phyloP scores from a whole-genome alignment of 2,797 vertebrate species.

The Alfaro cultratus region DNA sequence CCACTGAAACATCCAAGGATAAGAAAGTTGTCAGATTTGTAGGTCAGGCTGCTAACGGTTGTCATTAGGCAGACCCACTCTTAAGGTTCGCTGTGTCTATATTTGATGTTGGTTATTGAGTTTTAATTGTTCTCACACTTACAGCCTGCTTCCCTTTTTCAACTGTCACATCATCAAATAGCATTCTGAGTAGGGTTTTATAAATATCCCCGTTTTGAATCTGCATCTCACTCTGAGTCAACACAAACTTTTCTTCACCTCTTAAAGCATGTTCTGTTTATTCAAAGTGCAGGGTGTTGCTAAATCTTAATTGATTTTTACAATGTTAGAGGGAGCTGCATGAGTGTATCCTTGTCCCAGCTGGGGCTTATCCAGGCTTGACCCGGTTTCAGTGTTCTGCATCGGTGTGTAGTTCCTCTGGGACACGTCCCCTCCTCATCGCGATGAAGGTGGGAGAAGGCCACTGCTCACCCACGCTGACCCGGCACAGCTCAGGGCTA shows the following conservation, averaged over 20 bases:
- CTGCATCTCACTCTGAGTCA: constrained; percentile 18
- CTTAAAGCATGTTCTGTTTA: constrained; percentile 7
- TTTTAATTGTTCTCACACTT: constrained; percentile 8
- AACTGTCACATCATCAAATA: constrained; percentile 7
- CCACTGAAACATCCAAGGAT: constrained; percentile 74
- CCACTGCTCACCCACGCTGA: constrained; percentile 54
- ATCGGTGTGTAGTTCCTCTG: constrained; percentile 66
- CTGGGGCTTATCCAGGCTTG: constrained; percentile 76
- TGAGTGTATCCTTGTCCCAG: constrained; percentile 72
- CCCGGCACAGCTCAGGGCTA: constrained; percentile 26
- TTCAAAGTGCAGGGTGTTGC: constrained; percentile 37
- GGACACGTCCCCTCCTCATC: constrained; percentile 75
- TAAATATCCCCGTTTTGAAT: constrained; percentile 7
- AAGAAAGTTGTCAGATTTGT: constrained; percentile 85
- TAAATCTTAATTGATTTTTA: constrained; percentile 76
- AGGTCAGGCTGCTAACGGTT: constrained; percentile 82
- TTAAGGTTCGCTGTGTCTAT: constrained; percentile 46
- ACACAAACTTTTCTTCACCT: constrained; percentile 21
- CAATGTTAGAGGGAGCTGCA: constrained; percentile 63
- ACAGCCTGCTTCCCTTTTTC: constrained; percentile 16
- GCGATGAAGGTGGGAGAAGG: constrained; percentile 76
- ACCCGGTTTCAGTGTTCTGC: constrained; percentile 76
- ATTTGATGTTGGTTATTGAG: constrained; percentile 22
- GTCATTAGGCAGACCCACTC: constrained; percentile 82
- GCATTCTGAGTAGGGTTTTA: background rate